Conservation (phyloP, 37 sponge, comb jelly and placozoan species). For the Beroe forskalii region DNA sequence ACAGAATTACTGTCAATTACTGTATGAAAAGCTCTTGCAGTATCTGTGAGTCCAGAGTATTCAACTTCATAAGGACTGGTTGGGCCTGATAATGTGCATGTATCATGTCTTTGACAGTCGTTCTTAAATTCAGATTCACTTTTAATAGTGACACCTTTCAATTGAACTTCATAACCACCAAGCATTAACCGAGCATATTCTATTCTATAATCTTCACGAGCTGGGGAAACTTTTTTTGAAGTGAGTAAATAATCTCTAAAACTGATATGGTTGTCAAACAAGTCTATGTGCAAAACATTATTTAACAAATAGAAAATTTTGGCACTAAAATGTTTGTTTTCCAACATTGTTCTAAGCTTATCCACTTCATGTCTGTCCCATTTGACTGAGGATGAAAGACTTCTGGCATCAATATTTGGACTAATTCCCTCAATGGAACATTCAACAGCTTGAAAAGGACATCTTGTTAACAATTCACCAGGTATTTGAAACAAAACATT, state of each 20-base stretch:
- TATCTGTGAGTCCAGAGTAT: constrained; percentile 14
- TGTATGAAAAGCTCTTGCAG: constrained; percentile 3
- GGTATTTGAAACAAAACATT: constrained; percentile 21
- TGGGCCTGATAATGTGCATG: not conserved
- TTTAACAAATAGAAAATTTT: constrained; percentile 35
- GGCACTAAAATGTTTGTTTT: constrained; percentile 40
- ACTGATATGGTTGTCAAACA: not conserved
- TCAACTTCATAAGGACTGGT: constrained; percentile 28
- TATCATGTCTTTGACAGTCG: not conserved
- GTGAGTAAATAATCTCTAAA: not conserved
- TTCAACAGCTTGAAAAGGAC: constrained; percentile 63
- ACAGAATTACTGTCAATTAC: not conserved
- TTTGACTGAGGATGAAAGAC: not conserved
- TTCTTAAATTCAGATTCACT: not conserved
- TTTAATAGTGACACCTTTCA: not conserved
- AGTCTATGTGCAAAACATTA: constrained; percentile 26
- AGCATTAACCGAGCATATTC: not conserved
- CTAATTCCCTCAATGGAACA: constrained; percentile 39
- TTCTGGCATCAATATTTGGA: not conserved
- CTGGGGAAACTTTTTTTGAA: not conserved
- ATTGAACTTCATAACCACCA: constrained; percentile 1
- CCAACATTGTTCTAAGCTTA: not conserved
- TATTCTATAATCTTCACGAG: not conserved
- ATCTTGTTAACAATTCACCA: not conserved
- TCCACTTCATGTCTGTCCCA: constrained; percentile 27